Evolutionary conservation across 2,888 invertebrate species (phyloP).

Genomic region (Drosophila cognata): DNA sequence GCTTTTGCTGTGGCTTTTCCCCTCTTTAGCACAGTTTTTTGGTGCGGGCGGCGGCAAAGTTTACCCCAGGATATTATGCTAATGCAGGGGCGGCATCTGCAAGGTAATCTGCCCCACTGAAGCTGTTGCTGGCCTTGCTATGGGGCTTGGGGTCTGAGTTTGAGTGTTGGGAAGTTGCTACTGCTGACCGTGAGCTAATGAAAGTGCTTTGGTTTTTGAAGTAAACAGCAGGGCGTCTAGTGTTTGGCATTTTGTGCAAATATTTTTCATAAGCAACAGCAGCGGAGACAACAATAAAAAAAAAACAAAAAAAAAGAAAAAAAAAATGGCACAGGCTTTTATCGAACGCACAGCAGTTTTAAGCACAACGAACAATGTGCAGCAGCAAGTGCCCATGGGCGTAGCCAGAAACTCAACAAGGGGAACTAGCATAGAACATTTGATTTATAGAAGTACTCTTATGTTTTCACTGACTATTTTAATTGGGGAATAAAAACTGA

Average conservation of each 20-base stretch:
- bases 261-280: constrained; percentile 42
- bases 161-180: constrained; percentile 11
- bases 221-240: constrained; percentile 32
- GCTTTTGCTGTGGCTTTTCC: constrained; percentile 55
- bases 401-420: background rate
- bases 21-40: constrained; percentile 55
- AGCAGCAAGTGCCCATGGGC: constrained; percentile 5
- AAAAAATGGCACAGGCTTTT: constrained; percentile 65
- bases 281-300: constrained; percentile 19
- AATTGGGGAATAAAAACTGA: background rate
- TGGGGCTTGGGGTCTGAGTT: constrained; percentile 4
- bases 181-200: constrained; percentile 68
- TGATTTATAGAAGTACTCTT: background rate
- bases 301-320: constrained; percentile 21
- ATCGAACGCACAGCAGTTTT: constrained; percentile 64
- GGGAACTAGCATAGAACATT: background rate
- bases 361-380: constrained; percentile 8
- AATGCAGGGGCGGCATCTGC: constrained; percentile 9
- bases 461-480: background rate
- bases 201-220: constrained; percentile 67
- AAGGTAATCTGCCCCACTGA: constrained; percentile 16
- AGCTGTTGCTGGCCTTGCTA: constrained; percentile 64
- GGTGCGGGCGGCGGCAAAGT: constrained; percentile 29
- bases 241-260: constrained; percentile 46
- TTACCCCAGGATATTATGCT: constrained; percentile 59